Conservation (phyloP, 2,113 vertebrate species). For the Anhinga anhinga region DNA sequence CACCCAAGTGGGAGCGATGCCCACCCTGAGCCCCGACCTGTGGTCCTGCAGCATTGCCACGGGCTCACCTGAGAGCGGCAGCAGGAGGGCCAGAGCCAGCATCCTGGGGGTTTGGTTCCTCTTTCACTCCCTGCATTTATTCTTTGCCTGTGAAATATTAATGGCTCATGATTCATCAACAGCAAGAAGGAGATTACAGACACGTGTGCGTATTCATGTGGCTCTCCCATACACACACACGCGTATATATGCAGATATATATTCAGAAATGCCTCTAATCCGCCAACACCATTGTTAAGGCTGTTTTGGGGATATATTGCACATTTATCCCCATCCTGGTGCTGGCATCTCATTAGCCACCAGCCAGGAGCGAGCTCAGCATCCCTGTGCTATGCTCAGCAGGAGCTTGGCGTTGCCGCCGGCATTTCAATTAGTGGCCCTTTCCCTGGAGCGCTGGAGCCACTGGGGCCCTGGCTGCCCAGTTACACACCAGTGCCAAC, state of each 20-base stretch:
- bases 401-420: neutral
- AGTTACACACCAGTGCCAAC: neutral
- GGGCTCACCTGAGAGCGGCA: accelerated
- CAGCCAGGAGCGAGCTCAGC: neutral
- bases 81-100: neutral
- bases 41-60: accelerated
- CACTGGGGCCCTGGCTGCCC: neutral
- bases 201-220: neutral
- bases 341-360: neutral
- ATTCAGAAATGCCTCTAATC: neutral
- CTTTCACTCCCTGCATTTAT: neutral
- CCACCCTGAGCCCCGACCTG: neutral
- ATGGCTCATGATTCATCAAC: neutral
- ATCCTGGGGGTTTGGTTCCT: neutral
- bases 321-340: accelerated
- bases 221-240: neutral
- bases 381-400: neutral
- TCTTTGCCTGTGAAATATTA: neutral
- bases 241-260: accelerated
- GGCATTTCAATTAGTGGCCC: neutral
- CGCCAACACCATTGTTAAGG: accelerated
- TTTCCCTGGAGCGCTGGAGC: neutral
- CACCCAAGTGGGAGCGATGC: accelerated
- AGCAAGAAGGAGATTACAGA: neutral
- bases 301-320: neutral